phyloP scores from a whole-genome alignment of 2,113 vertebrate species.

The Cebus imitator region DNA sequence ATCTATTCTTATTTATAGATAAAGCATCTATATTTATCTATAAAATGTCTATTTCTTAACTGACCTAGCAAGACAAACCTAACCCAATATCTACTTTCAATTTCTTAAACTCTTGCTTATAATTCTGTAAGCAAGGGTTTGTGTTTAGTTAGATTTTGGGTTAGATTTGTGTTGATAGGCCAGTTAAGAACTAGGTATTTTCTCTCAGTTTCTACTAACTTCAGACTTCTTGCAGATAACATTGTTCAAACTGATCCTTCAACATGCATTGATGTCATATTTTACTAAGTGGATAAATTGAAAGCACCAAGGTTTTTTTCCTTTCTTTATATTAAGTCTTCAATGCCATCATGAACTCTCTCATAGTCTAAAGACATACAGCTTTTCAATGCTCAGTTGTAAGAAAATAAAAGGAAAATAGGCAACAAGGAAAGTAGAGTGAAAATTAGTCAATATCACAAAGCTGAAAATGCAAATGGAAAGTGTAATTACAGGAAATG shows the following conservation, averaged over 20 bases:
- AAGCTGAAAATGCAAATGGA: background rate
- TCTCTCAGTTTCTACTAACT: background rate
- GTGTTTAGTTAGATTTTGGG: slow-evolving; percentile 20
- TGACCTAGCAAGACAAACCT: slow-evolving; percentile 17
- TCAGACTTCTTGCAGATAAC: slow-evolving; percentile 40
- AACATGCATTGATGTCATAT: slow-evolving; percentile 18
- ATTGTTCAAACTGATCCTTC: background rate
- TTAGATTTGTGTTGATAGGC: slow-evolving; percentile 16
- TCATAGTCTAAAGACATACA: background rate
- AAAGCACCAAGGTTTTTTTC: background rate
- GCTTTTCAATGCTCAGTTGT: background rate
- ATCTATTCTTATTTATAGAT: no score
- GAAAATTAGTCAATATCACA: background rate
- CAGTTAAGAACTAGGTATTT: slow-evolving; percentile 40
- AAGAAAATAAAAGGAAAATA: background rate
- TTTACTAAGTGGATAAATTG: background rate
- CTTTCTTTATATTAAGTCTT: slow-evolving; percentile 26
- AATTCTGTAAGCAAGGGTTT: background rate
- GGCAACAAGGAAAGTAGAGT: background rate
- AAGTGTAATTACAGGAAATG: background rate
- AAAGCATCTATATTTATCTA: no score
- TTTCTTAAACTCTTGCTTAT: no score
- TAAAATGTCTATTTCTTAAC: slow-evolving; percentile 37
- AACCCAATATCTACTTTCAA: background rate
- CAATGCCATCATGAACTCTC: background rate